Evolutionary conservation across 2,797 vertebrate genomes (phyloP), one percentile per base, ranked within the genome.

Genomic region (Pygocentrus nattereri): DNA sequence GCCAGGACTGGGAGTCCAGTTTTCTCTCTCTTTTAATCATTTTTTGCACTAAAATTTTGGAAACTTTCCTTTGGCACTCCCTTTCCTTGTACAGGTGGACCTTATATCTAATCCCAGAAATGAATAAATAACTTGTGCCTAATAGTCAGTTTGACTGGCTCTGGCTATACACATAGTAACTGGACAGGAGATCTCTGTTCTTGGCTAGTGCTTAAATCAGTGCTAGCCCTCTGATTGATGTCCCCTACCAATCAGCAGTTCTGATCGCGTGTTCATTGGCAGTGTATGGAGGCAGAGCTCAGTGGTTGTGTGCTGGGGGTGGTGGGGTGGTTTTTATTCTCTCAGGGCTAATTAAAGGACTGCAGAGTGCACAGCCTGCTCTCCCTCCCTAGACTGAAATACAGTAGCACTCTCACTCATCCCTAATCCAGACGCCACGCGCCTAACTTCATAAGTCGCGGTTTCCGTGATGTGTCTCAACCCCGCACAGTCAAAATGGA

Each of bases 401-500:
- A 87, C 75, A 78, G 83, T 72, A 82, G 62, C 73, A 34, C 78
- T 62, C 74, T 85, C 77, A 68, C 65, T 84, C 81, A 74, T 76
- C 68, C 75, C 75, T 86, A 85, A 87, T 87, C 87, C 85, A 73
- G 67, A 81, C 58, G 52, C 70, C 81, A 85, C 76, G 82, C 65
- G 67, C 76, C 72, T 81, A 81, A 86, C 85, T 87, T 82, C 65
- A 86, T 83, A 84, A 83, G 76, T 85, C 83, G 75, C 49, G 67
- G 71, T 83, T 87, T 88, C 87, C 50, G 67, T 84, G 78, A 85
- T 85, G 76, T 87, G 80, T 81, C 83, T 86, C 84, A 87, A 85
- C 85, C 78, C 79, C 70, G 62, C 76, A 72, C 74, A 87, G 80
- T 79, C 78, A 85, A 12, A 87, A 87, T 82, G 76, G 81, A 88